Base-by-base conservation (phyloP, 2,113 vertebrate species). In the Bubo bubo region DNA sequence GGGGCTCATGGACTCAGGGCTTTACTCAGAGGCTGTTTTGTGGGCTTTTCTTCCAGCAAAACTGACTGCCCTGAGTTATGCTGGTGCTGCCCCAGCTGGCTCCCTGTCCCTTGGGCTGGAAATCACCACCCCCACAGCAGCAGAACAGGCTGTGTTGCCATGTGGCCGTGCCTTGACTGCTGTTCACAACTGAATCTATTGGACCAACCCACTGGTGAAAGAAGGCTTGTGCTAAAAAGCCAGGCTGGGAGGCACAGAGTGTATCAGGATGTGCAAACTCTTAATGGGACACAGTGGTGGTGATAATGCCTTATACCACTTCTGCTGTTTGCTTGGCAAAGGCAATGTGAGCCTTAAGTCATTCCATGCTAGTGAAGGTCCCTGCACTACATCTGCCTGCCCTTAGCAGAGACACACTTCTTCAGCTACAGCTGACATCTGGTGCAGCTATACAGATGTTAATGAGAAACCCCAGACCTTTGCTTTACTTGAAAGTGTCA, bases 151-250 rank as follows among this genome's bases (percentile, higher is more conserved):
- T 74, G 50, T 13, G 39, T 16, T 55, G 55, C 59, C 19, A 5
- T 4, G 32, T 12, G 59, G 70, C 63, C 9, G 1, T 82, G 35
- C 82, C 55, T 83, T 47, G 86, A 59, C 89, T 79, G 60, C 91
- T 1, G 5, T 37, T 95, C 75, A 23, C 67, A 50, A 3, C 32
- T 16, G 22, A 49, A 30, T 18, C 88, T 39, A 14, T 41, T 18
- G 53, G 32, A 66, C 23, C n/a, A 20, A 73, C 14, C 30, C 2
- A 1, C 28, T 0, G 1, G 43, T 2, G 64, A 74, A 43, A 43
- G 19, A 86, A 82, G 74, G 19, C 37, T 43, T 10, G 49, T 59
- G 76, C 45, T 32, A 9, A 45, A 72, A 35, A 19, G 27, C 58
- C 39, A 20, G 64, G 56, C 87, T 37, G 41, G 21, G 72, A 26